phyloP scores from a whole-genome alignment of 2,888 invertebrate species.

The Zygaena filipendulae region DNA sequence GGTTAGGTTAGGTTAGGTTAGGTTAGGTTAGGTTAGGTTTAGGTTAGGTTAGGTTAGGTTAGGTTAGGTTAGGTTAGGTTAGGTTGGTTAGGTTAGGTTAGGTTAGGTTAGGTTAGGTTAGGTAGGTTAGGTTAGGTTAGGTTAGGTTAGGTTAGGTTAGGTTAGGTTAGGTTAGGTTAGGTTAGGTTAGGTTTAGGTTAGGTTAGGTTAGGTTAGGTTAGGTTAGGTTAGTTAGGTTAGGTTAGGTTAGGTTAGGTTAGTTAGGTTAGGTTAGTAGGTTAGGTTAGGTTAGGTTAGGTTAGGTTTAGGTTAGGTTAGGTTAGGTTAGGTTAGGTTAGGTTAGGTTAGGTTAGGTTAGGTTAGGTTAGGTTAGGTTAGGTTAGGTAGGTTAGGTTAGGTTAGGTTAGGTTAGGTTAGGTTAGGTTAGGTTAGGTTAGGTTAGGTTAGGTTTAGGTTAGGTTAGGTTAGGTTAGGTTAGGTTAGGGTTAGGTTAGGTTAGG shows the following conservation, averaged over 20 bases:
- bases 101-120: conserved; percentile 15
- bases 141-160: conserved; percentile 17
- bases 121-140: conserved; percentile 17
- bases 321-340: conserved; percentile 8
- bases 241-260: conserved; percentile 5
- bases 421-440: conserved; percentile 17
- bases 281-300: conserved; percentile 8
- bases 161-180: conserved; percentile 17
- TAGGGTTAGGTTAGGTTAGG: conserved; percentile 12
- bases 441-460: conserved; percentile 15
- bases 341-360: conserved; percentile 8
- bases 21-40: conserved; percentile 19
- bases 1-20: conserved; percentile 15
- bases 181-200: conserved; percentile 16
- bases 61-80: conserved; percentile 15
- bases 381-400: conserved; percentile 14
- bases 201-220: conserved; percentile 14
- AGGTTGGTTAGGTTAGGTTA: conserved; percentile 17
- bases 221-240: conserved; percentile 11
- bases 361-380: conserved; percentile 20
- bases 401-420: conserved; percentile 16
- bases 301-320: conserved; percentile 7
- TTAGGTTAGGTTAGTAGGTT: conserved; percentile 8
- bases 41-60: conserved; percentile 18
- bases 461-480: conserved; percentile 14